Percentiles rank a stretch among this genome's conserved stretches.
Conservation (phyloP, 2,888 invertebrate species). For the Nudaria mundana region DNA sequence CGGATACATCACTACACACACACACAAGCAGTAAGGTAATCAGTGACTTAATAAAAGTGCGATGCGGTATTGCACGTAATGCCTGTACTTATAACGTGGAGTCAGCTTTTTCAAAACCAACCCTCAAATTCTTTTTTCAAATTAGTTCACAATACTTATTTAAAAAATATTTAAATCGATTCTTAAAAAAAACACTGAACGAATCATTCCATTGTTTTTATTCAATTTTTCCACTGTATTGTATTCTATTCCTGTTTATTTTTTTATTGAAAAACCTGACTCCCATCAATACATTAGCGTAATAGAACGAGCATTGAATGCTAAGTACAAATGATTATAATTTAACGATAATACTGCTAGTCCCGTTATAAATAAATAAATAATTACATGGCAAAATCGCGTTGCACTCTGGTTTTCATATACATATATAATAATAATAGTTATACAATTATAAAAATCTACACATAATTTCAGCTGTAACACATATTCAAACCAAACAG, state of each 20-base stretch:
- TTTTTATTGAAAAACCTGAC: constrained; percentile 60
- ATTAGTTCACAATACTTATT: not conserved
- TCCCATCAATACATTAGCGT: constrained; percentile 74
- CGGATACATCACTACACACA: constrained; percentile 68
- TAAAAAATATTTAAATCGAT: not conserved
- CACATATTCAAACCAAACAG: constrained; percentile 80
- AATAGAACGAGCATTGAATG: constrained; percentile 74
- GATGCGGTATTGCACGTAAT: constrained; percentile 68
- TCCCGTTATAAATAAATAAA: constrained; percentile 64
- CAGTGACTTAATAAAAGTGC: constrained; percentile 70
- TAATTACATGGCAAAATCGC: constrained; percentile 67
- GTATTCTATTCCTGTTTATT: constrained; percentile 19
- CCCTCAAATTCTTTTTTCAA: constrained; percentile 4
- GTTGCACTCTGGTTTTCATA: constrained; percentile 79
- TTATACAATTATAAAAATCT: constrained; percentile 71
- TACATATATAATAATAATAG: constrained; percentile 75
- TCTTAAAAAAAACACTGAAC: not conserved
- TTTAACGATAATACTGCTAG: constrained; percentile 74
- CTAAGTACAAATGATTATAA: constrained; percentile 78
- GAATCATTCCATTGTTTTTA: constrained; percentile 11
- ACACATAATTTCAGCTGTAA: constrained; percentile 78
- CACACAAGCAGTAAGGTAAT: constrained; percentile 72
- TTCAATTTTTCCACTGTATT: too few species aligned
- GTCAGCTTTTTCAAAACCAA: constrained; percentile 57
- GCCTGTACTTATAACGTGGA: constrained; percentile 57